Evolutionary conservation across 2,888 invertebrate species (phyloP).

Genomic region (Torymus aiolomorphi): DNA sequence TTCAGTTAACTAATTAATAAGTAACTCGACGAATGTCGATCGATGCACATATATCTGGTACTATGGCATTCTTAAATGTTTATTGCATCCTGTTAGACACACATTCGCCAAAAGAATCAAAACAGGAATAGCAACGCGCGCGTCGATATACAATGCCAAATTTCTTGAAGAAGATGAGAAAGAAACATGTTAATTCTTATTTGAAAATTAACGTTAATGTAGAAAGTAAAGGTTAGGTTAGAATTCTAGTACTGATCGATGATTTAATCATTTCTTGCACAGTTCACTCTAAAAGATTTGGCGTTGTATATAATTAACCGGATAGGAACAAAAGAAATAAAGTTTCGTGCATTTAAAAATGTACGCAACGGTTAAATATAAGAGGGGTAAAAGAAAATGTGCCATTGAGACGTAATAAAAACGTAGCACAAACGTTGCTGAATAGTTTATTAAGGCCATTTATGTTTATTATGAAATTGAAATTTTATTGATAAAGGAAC

Average conservation of each 20-base stretch:
- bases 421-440: background rate
- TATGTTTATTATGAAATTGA: too few species aligned
- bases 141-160: background rate
- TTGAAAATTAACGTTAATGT: too few species aligned
- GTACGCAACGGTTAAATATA: conserved; percentile 17
- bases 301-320: background rate
- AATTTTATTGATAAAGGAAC: too few species aligned
- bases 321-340: conserved; percentile 19
- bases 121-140: background rate
- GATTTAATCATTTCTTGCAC: too few species aligned
- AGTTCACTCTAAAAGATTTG: conserved; percentile 4
- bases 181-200: too few species aligned
- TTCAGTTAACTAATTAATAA: conserved; percentile 35
- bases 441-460: background rate
- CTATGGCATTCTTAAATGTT: conserved; percentile 27
- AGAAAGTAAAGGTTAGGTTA: too few species aligned
- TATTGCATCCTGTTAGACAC: conserved; percentile 29
- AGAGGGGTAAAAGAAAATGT: background rate
- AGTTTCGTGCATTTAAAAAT: conserved; percentile 29
- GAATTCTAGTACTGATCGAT: too few species aligned
- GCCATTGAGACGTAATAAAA: background rate
- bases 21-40: conserved; percentile 29
- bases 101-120: conserved; percentile 40
- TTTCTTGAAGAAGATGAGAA: too few species aligned
- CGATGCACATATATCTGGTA: conserved; percentile 26